These are phyloP conservation scores for Diuraphis noxia DNA, from an alignment of 1,140 invertebrate species.

Conservation along the genomic window DNA sequence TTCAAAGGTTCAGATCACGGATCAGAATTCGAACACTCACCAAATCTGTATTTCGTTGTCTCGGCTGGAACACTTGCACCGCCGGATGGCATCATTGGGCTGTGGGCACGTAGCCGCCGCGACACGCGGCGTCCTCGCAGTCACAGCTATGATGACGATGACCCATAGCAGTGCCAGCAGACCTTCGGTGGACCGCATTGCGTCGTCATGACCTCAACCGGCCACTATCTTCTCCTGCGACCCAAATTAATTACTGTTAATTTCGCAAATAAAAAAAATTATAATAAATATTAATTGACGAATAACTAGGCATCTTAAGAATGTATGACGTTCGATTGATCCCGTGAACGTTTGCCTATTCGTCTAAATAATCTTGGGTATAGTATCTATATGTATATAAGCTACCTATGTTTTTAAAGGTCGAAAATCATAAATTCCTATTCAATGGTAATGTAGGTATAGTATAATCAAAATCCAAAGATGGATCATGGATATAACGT, in stretches of 20 bases:
- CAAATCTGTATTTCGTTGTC: conserved; percentile 58
- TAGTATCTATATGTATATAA: too few relatives aligned
- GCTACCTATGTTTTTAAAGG: too few relatives aligned
- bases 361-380: too few relatives aligned
- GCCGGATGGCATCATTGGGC: conserved; percentile 55
- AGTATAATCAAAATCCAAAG: too few relatives aligned
- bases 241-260: not conserved
- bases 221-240: conserved; percentile 2
- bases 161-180: conserved; percentile 48
- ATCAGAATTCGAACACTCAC: conserved; percentile 52
- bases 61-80: conserved; percentile 57
- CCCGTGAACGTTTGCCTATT: too few relatives aligned
- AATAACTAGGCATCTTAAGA: too few relatives aligned
- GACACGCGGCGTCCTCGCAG: not conserved
- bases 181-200: conserved; percentile 48
- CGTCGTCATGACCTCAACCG: conserved; percentile 51
- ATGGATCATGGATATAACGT: too few relatives aligned
- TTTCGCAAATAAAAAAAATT: not conserved
- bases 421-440: too few relatives aligned
- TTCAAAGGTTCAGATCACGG: not conserved
- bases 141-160: conserved; percentile 4
- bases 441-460: too few relatives aligned
- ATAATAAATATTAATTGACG: not conserved
- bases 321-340: too few relatives aligned
- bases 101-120: conserved; percentile 32